phyloP scores from a whole-genome alignment of 2,113 vertebrate species.

The Typhlomys cinereus region DNA sequence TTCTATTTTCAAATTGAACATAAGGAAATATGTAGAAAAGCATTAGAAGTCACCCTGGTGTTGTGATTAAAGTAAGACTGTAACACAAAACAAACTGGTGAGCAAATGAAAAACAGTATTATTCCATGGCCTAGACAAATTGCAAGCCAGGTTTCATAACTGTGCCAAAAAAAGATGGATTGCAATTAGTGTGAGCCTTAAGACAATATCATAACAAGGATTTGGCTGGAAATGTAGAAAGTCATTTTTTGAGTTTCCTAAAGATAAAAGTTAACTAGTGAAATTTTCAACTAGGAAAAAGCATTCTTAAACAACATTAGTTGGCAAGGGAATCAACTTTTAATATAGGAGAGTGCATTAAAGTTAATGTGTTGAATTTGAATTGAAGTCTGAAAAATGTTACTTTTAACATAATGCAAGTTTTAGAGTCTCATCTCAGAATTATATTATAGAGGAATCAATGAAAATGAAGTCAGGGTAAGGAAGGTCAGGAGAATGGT shows the following conservation, averaged over 20 bases:
- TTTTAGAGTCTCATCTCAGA: background rate
- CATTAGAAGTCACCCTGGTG: background rate
- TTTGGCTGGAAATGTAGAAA: background rate
- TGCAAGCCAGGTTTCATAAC: background rate
- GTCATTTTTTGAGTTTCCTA: background rate
- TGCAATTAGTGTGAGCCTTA: too few relatives aligned
- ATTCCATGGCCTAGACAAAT: background rate
- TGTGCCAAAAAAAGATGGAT: too few relatives aligned
- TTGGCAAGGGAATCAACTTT: background rate
- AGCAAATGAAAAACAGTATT: background rate
- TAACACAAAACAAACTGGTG: background rate
- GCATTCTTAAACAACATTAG: background rate
- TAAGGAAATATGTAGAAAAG: background rate
- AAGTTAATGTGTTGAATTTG: background rate
- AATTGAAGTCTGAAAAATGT: background rate
- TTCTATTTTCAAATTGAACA: background rate
- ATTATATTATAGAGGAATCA: background rate
- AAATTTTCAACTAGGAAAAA: constrained; percentile 5
- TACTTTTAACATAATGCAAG: background rate
- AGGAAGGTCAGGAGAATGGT: background rate
- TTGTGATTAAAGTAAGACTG: background rate
- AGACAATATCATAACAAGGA: background rate
- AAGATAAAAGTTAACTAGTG: background rate
- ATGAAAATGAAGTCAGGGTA: background rate
- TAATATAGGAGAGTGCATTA: background rate